Conservation (phyloP, 1,140 invertebrate species). For the Drosophila ohnishii region DNA sequence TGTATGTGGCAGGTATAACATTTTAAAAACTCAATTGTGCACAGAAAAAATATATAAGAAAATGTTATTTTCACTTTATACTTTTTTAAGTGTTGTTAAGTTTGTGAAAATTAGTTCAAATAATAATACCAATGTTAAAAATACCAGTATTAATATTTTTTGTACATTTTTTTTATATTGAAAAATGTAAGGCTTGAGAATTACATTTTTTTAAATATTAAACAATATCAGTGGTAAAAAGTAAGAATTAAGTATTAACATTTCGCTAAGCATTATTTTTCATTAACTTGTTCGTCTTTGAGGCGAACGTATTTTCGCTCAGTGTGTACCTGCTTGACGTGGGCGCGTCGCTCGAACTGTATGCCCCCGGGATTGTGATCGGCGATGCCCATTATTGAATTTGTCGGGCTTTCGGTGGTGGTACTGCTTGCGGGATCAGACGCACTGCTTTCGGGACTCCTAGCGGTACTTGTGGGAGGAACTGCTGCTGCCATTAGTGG, state of each 20-base stretch:
- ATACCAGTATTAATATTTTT: too few species aligned
- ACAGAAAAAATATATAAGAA: neutral
- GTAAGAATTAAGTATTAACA: neutral
- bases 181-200: too few species aligned
- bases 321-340: constrained; percentile 79
- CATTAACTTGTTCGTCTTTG: constrained; percentile 6
- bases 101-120: neutral
- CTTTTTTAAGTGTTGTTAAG: too few species aligned
- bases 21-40: neutral
- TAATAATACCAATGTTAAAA: neutral
- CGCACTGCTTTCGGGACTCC: neutral
- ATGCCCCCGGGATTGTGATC: constrained; percentile 80
- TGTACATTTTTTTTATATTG: too few species aligned
- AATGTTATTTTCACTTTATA: neutral
- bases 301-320: constrained; percentile 28
- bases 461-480: neutral
- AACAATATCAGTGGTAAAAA: neutral
- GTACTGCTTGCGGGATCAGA: neutral
- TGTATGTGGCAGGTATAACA: neutral
- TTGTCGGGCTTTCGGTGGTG: neutral
- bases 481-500: constrained; percentile 13
- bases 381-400: constrained; percentile 53
- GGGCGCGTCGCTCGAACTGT: constrained; percentile 73
- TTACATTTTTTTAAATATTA: neutral
- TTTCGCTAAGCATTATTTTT: neutral